Evolutionary conservation across 2,797 vertebrate species (phyloP).

Genomic region (Silurus aristotelis): DNA sequence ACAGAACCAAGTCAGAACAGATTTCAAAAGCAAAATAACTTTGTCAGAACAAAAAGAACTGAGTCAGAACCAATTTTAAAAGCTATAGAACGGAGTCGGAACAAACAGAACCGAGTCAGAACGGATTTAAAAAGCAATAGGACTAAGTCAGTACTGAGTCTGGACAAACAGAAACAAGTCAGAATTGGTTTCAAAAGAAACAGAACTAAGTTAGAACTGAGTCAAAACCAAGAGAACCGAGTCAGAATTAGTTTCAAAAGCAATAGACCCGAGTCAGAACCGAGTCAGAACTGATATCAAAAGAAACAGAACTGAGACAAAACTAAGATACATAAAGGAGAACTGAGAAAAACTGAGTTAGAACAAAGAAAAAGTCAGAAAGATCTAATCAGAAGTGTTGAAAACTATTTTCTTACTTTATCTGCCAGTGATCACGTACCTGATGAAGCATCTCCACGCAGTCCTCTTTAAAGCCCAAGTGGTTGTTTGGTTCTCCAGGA

Average conservation of each 20-base stretch:
- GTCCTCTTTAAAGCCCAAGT: constrained; percentile 71
- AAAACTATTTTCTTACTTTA: not conserved
- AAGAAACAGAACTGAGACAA: not conserved
- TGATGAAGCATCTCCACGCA: constrained; percentile 75
- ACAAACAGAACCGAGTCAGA: not conserved
- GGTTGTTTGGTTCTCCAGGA: constrained; percentile 78
- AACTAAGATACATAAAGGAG: not conserved
- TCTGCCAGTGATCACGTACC: constrained; percentile 56
- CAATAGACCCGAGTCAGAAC: not conserved
- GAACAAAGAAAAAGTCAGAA: not conserved
- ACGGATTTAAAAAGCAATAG: too few species aligned
- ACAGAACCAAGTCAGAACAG: too few species aligned
- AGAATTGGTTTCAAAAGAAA: not conserved
- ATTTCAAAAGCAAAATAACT: not conserved
- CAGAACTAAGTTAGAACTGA: not conserved
- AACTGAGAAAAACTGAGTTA: not conserved
- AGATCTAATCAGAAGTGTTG: not conserved
- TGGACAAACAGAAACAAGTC: not conserved
- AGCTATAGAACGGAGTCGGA: not conserved
- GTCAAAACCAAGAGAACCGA: not conserved
- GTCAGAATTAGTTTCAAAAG: not conserved
- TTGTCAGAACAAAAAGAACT: not conserved
- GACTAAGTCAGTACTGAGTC: not conserved
- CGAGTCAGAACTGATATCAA: not conserved
- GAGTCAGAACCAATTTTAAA: not conserved